These are phyloP conservation scores for Melospiza georgiana DNA, from an alignment of 2,113 vertebrate genomes.

Conservation along the genomic window DNA sequence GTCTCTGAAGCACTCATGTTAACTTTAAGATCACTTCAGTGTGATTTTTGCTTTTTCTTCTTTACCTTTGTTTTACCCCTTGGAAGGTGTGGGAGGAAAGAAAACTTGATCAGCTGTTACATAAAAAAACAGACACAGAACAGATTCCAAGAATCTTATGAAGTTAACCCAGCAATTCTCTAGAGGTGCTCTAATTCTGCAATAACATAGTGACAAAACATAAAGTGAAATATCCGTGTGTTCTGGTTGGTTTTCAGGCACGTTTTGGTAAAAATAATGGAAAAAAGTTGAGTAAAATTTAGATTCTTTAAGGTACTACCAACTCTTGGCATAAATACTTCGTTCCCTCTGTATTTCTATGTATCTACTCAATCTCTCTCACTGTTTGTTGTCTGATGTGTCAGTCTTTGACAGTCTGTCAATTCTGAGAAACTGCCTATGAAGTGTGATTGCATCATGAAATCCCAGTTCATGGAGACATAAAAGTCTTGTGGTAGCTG, in stretches of 20 bases:
- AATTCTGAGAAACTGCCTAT: background rate
- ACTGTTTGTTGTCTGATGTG: background rate
- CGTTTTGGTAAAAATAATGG: background rate
- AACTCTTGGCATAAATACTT: background rate
- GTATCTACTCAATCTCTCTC: background rate
- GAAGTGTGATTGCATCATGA: background rate
- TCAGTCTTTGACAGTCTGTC: background rate
- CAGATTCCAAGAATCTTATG: background rate
- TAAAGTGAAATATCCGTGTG: background rate
- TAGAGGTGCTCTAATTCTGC: background rate
- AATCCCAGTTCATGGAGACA: background rate
- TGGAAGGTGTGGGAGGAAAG: background rate
- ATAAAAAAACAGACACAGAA: background rate
- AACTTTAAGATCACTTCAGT: background rate
- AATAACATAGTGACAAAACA: background rate
- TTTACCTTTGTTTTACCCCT: background rate
- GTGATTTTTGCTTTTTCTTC: background rate
- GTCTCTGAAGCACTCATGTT: background rate
- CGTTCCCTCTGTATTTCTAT: background rate
- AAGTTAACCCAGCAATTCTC: background rate
- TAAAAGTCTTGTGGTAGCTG: background rate
- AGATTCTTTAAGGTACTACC: background rate
- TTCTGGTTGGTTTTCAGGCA: background rate
- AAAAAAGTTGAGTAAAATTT: background rate
- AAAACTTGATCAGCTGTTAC: background rate